phyloP scores from a whole-genome alignment of 2,797 vertebrate genomes.

The Fistularia commersonii region DNA sequence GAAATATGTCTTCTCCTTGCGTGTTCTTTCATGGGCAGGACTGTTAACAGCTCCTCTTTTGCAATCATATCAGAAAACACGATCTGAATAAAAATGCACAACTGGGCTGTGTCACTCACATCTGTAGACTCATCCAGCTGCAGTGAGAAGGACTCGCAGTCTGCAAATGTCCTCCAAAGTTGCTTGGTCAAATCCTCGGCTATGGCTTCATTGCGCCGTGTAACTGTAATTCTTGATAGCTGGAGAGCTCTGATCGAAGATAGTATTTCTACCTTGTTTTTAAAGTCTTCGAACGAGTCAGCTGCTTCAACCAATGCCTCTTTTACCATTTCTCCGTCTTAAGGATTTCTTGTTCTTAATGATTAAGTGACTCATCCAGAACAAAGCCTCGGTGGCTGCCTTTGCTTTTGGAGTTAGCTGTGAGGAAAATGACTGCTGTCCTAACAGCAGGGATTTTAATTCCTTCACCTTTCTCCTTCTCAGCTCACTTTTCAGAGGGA shows the following conservation, averaged over 20 bases:
- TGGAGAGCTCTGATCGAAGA: slow-evolving; percentile 21
- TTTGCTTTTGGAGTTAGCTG: background rate
- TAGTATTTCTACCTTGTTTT: slow-evolving; percentile 16
- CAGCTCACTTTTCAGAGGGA: no score
- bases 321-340: slow-evolving; percentile 25
- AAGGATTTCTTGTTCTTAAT: slow-evolving; percentile 15
- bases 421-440: no score
- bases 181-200: slow-evolving; percentile 15
- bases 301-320: slow-evolving; percentile 18
- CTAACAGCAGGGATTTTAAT: no score
- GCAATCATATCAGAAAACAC: slow-evolving; percentile 11
- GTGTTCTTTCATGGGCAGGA: slow-evolving; percentile 15
- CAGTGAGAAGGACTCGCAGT: slow-evolving; percentile 22
- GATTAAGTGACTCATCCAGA: slow-evolving; percentile 12
- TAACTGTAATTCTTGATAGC: slow-evolving; percentile 15
- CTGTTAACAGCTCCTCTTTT: slow-evolving; percentile 26
- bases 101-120: slow-evolving; percentile 15
- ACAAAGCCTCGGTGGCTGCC: slow-evolving; percentile 6
- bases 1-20: slow-evolving; percentile 14
- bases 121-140: slow-evolving; percentile 11
- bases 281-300: slow-evolving; percentile 10
- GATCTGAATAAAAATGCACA: slow-evolving; percentile 14
- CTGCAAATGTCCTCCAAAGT: slow-evolving; percentile 10
- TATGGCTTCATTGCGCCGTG: slow-evolving; percentile 11
- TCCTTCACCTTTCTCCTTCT: slow-evolving; percentile 23